phyloP scores from a whole-genome alignment of 2,113 vertebrate species.

The Deroptyus accipitrinus region DNA sequence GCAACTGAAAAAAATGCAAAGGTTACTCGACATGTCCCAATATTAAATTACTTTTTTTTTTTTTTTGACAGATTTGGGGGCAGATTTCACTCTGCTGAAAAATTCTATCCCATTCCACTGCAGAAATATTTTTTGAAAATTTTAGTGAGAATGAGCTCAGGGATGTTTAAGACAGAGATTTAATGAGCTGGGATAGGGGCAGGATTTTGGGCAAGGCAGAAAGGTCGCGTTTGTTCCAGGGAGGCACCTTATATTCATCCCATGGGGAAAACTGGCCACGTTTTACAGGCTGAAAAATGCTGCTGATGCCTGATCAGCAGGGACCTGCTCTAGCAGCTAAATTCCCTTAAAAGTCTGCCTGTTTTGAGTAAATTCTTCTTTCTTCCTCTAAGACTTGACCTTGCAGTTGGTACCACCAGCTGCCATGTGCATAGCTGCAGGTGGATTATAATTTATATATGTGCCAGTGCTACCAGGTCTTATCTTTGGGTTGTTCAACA shows the following conservation, averaged over 20 bases:
- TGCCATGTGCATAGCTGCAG: not conserved
- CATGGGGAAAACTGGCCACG: not conserved
- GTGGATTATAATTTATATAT: not conserved
- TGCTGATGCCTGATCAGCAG: not conserved
- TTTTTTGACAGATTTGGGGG: not conserved
- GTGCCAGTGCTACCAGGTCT: accelerated
- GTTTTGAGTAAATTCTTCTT: not conserved
- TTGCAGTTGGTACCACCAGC: not conserved
- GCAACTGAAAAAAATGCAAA: accelerated
- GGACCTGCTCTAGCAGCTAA: not conserved
- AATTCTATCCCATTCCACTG: not conserved
- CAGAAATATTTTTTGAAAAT: not conserved
- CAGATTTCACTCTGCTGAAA: not conserved
- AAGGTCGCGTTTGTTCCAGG: not conserved
- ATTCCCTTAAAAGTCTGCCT: not conserved
- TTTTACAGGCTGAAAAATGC: not conserved
- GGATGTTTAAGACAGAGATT: not conserved
- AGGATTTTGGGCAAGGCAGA: not conserved
- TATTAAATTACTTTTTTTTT: not conserved
- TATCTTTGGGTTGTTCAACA: not conserved
- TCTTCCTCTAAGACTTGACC: not conserved
- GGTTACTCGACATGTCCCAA: not conserved
- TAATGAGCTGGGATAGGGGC: not conserved
- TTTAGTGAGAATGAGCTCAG: not conserved
- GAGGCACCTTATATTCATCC: not conserved